These are phyloP conservation scores for Mellivora capensis DNA, from an alignment of 2,113 vertebrate genomes.

Conservation along the genomic window DNA sequence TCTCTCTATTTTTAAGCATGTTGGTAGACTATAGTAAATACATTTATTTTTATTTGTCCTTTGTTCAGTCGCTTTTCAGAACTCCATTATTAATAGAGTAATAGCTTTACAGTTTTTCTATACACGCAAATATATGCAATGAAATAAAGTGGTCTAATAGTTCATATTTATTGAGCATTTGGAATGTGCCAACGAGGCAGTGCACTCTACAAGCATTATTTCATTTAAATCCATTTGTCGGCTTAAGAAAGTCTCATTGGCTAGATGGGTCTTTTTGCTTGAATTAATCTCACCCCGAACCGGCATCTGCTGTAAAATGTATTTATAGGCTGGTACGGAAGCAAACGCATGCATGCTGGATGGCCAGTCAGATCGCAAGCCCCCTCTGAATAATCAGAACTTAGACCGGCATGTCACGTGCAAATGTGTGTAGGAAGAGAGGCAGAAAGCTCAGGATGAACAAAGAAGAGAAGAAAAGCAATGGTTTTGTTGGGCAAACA, in stretches of 20 bases:
- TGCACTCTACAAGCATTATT: neutral
- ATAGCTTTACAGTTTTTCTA: neutral
- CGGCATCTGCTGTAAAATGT: neutral
- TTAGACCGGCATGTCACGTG: too few relatives aligned
- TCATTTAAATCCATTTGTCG: neutral
- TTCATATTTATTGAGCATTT: neutral
- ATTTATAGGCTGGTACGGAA: neutral
- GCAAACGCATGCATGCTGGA: neutral
- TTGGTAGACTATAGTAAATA: neutral
- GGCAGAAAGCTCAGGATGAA: neutral
- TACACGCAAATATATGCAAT: neutral
- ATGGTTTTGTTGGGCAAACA: neutral
- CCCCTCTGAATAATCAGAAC: neutral
- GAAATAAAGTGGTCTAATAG: neutral
- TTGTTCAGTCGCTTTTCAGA: neutral
- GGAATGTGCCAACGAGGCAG: neutral
- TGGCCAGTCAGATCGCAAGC: neutral
- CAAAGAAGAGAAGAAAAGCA: neutral
- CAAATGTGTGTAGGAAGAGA: neutral
- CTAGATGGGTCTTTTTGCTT: neutral
- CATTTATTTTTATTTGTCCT: constrained; percentile 14
- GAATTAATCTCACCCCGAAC: neutral
- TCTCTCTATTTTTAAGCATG: neutral
- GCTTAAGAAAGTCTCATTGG: neutral
- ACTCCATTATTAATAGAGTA: neutral